Percentiles rank a stretch among this genome's conserved stretches.
These are phyloP conservation scores for Mesembrinibis cayennensis DNA, from an alignment of 2,113 vertebrate genomes.

Conservation along the genomic window DNA sequence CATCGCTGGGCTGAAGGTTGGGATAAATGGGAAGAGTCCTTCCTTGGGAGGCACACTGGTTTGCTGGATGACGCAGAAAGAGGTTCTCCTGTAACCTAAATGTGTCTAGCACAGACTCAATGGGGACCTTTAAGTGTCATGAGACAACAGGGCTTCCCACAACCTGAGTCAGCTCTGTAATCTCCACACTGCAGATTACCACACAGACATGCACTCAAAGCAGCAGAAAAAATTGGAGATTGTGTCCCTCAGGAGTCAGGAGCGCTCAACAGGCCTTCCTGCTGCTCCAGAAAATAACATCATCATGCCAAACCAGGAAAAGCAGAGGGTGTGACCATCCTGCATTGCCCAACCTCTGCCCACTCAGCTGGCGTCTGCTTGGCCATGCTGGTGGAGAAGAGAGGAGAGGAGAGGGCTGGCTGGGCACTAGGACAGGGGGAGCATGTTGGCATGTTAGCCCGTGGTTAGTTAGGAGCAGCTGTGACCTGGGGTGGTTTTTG, in stretches of 20 bases:
- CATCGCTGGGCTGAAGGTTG: background rate
- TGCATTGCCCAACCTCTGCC: slow-evolving; percentile 5
- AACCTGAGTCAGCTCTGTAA: background rate
- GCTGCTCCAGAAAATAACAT: background rate
- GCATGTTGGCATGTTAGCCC: background rate
- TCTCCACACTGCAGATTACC: background rate
- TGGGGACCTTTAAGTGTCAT: background rate
- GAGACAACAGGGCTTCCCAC: background rate
- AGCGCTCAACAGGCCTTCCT: background rate
- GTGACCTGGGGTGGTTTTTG: background rate
- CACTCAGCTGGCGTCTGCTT: fast-evolving
- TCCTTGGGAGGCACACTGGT: background rate
- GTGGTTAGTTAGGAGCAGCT: background rate
- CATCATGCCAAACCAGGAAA: background rate
- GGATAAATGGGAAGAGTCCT: background rate
- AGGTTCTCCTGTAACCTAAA: background rate
- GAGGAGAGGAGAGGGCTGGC: background rate
- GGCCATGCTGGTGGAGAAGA: background rate
- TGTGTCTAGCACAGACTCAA: background rate
- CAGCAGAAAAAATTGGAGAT: background rate
- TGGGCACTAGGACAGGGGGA: background rate
- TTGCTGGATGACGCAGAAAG: background rate
- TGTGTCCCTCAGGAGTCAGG: background rate
- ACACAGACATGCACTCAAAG: background rate
- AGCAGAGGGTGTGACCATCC: background rate